Evolutionary conservation across 35 echinoderm and acorn worm species (phyloP), one percentile per base, ranked within the genome.

Genomic region (Ophioderma brevispina): DNA sequence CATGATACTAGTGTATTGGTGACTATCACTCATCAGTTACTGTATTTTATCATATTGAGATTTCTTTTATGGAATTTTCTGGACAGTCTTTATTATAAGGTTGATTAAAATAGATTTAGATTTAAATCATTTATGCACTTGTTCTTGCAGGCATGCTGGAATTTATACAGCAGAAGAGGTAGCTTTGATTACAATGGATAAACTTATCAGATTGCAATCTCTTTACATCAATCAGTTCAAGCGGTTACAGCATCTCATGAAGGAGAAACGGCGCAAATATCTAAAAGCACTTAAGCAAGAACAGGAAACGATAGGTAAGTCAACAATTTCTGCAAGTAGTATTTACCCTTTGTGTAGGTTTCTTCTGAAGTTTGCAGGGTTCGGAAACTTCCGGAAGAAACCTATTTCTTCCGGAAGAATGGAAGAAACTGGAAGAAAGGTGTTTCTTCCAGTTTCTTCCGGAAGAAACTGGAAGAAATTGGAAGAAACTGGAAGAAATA

Each of bases 221-320:
- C 87, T 99, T 25, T 99, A 99, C 91, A 99, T 99, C 64, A 95
- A 99, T 81, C 97, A 99, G 94, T 99, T 99, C 81, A 99, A 99
- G 82, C 40, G 94, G 13, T 84, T 99, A 31, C 96, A 98, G 82
- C 92, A 98, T 90, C 76, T 98, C 25, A 92, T 98, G 92, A 94
- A 90, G 41, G 96, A 98, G 40, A 98, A 92, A 28, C 42, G 96
- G 30, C 70, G 96, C 6, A 84, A 90, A 35, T 98, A 85, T 79
- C 87, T 98, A 28, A 46, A 64, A 35, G 79, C 85, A 42, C 59
- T 78, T 36, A 87, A 82, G 63, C 91, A 92, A 32, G 96, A 98
- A 87, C 88, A 89, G 38, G 86, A 89, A 39, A 86, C 90, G 8
- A 88, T 92, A 46, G 96, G 96, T 98, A 52, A 87, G 92, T 33